Evolutionary conservation across 2,797 vertebrate genomes (phyloP), one percentile per base, ranked within the genome.

Genomic region (Chaetodon trifasciatus): DNA sequence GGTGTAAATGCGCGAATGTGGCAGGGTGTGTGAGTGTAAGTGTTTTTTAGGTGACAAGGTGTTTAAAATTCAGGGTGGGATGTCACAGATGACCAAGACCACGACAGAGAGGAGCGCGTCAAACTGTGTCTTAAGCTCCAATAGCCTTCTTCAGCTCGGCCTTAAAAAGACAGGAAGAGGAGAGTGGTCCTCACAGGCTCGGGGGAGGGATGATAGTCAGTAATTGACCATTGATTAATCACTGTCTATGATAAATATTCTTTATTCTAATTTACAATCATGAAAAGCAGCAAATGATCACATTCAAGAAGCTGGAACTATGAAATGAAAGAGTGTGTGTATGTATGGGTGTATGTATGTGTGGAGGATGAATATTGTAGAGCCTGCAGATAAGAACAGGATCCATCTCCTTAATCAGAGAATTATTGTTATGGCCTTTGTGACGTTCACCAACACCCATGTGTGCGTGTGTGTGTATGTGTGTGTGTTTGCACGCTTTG

Each of bases 51-150:
- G 82, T 92, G 88, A 94, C 88, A 24, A 92, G 91, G 80, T 92
- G 91, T 91, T 94, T 94, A 93, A 90, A 90, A 95, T 93, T 93
- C 91, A 89, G 70, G 40, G 57, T 42, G 69, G 82, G 82, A 52
- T 84, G 80, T 86, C 67, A 21, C 35, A 3, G 73, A 84, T 57
- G 70, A 83, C 74, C 21, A 40, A 73, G 74, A 74, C 28, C 9
- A 52, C 56, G 44, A 49, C 53, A n/a, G 71, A 78, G 80, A 65
- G 74, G 69, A 74, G 69, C 53, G 53, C 66, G 50, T 71, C 50
- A 69, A 70, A 79, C 73, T 61, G 47, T 86, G 49, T 68, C 68
- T 65, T 77, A 5, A 79, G 57, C 78, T 57, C 42, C 60, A 72
- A 86, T 58, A 42, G 50, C 6, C 12, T 0, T 12, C 61, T 62